Percentiles rank a stretch among this genome's conserved stretches.
Evolutionary conservation across 1,140 invertebrate genomes (phyloP).

Genomic region (Tenebrio molitor): DNA sequence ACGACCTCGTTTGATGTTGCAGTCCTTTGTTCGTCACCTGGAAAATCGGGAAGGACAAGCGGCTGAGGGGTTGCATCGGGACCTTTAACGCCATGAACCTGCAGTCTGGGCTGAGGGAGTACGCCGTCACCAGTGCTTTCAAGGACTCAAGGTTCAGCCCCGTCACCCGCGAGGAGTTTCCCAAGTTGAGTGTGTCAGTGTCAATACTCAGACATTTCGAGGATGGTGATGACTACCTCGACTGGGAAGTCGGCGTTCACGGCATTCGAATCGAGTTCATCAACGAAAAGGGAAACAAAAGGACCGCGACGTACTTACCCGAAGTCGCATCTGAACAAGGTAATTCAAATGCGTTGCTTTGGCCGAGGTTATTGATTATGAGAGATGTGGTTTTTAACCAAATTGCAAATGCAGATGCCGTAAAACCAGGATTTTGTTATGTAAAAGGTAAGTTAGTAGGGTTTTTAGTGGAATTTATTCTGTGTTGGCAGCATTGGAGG

Average conservation of each 20-base stretch:
- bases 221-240: conserved; percentile 93
- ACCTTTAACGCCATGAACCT: conserved; percentile 96
- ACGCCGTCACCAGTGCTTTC: conserved; percentile 97
- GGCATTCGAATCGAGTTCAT: conserved; percentile 98
- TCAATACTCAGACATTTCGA: conserved; percentile 97
- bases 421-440: not conserved
- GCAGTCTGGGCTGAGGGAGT: conserved; percentile 93
- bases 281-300: conserved; percentile 94
- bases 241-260: conserved; percentile 98
- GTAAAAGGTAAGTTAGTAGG: not conserved
- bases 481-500: not conserved
- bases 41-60: conserved; percentile 95
- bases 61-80: conserved; percentile 94
- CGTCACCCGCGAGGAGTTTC: conserved; percentile 94
- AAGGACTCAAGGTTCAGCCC: conserved; percentile 98
- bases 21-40: conserved; percentile 99
- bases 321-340: conserved; percentile 98
- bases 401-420: not conserved
- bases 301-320: conserved; percentile 98
- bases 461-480: not conserved
- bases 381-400: no score
- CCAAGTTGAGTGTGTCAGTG: conserved; percentile 93
- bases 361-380: no score
- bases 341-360: conserved; percentile 63
- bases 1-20: conserved; percentile 70